Base-by-base conservation (phyloP, 2,113 vertebrate genomes). In the Hemibates koningsi region DNA sequence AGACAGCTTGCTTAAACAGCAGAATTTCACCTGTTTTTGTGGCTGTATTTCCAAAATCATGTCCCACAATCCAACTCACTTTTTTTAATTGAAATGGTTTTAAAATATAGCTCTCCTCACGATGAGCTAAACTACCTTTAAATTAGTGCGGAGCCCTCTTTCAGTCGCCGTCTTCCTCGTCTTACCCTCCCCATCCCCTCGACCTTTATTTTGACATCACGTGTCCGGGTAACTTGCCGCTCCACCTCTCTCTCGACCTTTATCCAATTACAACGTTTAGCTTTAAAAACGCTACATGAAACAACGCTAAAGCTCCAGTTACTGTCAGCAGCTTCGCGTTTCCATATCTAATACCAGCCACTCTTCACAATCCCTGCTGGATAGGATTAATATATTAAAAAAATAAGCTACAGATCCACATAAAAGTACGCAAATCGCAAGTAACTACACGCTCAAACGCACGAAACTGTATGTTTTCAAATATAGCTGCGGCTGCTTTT, bases 321-420 rank as follows among this genome's bases (percentile, higher is more conserved):
- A 32, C 63, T 36, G 56, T 61, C 68, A 24, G 17, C 85, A 29
- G 85, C 85, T 82, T 78, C 71, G 19, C 36, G 53, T 83, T 66
- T 61, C 38, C 14, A 45, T 27, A 32, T 83, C 34, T 63, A 21
- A 27, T 17, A 48, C 0, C 38, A 17, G 50, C 9, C 17, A 21
- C 56, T 34, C 4, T 17, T 34, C 57, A 6, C 38, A 27, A 21
- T 56, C 53, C 57, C 76, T 10, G 45, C 76, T 66, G 24, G 38
- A 8, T 43, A 27, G 7, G 6, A 63, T 38, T 52, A 17, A 71
- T 11, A 73, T 21, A 27, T 73, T n/a, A 17, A 53, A 0, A 0
- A 57, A 48, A 71, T 56, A 5, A 4, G 50, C 59, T 24, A 50
- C 16, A 52, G n/a, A 34, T 27, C 10, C 9, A 1, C 17, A 0